These are phyloP conservation scores for Andrena flavipes DNA, from an alignment of 2,888 invertebrate genomes.

Conservation along the genomic window DNA sequence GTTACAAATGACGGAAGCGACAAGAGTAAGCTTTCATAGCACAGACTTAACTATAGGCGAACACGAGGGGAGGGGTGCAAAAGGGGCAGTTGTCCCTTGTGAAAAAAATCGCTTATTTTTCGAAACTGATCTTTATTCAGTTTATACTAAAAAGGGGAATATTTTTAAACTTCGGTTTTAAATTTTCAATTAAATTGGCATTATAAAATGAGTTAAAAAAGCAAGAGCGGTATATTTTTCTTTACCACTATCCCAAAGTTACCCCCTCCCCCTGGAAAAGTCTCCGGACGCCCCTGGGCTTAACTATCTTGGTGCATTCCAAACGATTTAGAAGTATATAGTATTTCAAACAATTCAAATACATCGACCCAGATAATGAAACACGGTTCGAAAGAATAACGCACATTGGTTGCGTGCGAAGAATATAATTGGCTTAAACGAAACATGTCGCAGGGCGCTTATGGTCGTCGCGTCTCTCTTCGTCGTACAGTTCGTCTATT, in stretches of 20 bases:
- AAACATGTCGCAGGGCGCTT: conserved; percentile 23
- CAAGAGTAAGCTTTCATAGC: not conserved
- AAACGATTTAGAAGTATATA: not conserved
- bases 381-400: conserved; percentile 25
- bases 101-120: too few relatives aligned
- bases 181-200: too few relatives aligned
- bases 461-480: conserved; percentile 23
- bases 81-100: too few relatives aligned
- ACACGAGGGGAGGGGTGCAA: too few relatives aligned
- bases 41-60: not conserved
- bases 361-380: conserved; percentile 15
- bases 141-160: too few relatives aligned
- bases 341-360: not conserved
- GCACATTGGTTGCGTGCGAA: conserved; percentile 32
- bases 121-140: too few relatives aligned
- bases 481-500: conserved; percentile 43
- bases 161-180: too few relatives aligned
- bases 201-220: too few relatives aligned
- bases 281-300: too few relatives aligned
- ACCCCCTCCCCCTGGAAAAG: too few relatives aligned
- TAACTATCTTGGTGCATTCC: not conserved
- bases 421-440: conserved; percentile 61
- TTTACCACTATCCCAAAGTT: too few relatives aligned
- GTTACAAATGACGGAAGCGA: not conserved
- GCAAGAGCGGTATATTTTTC: too few relatives aligned